These are phyloP conservation scores for Drosophila anceps DNA, from an alignment of 2,888 invertebrate species.

Conservation along the genomic window DNA sequence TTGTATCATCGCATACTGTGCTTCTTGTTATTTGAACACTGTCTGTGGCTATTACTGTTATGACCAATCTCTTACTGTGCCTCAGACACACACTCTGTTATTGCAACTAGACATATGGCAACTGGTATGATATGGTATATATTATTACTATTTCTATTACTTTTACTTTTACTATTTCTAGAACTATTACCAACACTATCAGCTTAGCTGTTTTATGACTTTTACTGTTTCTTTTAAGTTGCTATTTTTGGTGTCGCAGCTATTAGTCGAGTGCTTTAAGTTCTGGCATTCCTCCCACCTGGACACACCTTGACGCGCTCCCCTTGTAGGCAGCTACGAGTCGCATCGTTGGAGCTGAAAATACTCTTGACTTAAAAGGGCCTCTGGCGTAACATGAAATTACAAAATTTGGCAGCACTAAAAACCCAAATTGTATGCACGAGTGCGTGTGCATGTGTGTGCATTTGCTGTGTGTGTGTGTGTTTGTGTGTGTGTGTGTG, in stretches of 20 bases:
- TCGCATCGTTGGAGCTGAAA: slow-evolving; percentile 35
- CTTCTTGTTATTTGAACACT: not conserved
- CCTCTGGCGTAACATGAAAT: slow-evolving; percentile 65
- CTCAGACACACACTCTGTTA: not conserved
- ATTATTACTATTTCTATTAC: not conserved
- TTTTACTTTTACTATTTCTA: not conserved
- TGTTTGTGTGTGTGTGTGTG: slow-evolving; percentile 1
- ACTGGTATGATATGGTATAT: not conserved
- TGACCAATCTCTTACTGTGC: not conserved
- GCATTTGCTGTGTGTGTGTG: not conserved
- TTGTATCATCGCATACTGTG: slow-evolving; percentile 5
- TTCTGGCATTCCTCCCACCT: slow-evolving; percentile 8
- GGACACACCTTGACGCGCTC: slow-evolving; percentile 29
- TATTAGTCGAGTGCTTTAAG: slow-evolving; percentile 17
- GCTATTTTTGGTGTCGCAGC: slow-evolving; percentile 7
- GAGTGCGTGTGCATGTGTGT: slow-evolving; percentile 6
- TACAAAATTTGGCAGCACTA: slow-evolving; percentile 69
- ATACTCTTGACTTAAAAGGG: slow-evolving; percentile 58
- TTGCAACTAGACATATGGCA: not conserved
- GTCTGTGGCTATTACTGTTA: not conserved
- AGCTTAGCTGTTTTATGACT: not conserved
- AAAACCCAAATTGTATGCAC: slow-evolving; percentile 30
- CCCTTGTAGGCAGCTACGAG: not conserved
- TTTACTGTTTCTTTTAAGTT: not conserved
- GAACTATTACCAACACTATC: not conserved